phyloP scores from a whole-genome alignment of 2,113 vertebrate genomes.

The Archocentrus centrarchus region DNA sequence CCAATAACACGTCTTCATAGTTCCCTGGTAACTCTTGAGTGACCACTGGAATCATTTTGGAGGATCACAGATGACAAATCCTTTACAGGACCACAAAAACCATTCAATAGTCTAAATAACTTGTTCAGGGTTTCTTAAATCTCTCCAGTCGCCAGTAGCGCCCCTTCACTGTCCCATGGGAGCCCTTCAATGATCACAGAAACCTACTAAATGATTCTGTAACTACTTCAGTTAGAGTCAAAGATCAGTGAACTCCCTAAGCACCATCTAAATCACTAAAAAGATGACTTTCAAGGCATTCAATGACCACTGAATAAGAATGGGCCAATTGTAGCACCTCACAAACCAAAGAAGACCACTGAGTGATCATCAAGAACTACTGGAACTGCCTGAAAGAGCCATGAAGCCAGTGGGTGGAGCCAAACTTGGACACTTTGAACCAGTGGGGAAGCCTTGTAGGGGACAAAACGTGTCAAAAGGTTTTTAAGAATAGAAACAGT shows the following conservation, averaged over 20 bases:
- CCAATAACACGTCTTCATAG: not conserved
- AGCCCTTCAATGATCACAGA: not conserved
- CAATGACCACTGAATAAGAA: not conserved
- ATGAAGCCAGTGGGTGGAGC: no score
- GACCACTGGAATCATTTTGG: not conserved
- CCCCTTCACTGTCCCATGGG: not conserved
- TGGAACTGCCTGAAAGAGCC: no score
- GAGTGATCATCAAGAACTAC: no score
- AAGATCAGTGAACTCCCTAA: not conserved
- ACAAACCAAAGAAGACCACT: no score
- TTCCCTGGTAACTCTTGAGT: not conserved
- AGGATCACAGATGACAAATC: not conserved
- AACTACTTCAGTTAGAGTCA: not conserved
- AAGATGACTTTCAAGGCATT: not conserved
- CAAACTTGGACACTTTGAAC: no score
- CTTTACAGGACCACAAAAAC: not conserved
- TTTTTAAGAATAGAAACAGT: no score
- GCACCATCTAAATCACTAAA: not conserved
- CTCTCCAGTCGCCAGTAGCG: not conserved
- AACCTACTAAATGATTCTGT: not conserved
- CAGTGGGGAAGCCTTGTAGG: no score
- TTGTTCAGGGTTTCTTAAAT: not conserved
- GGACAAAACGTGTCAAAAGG: no score
- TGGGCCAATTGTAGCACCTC: no score
- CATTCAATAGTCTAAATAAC: not conserved